Conservation (phyloP, 2,113 vertebrate genomes). For the Origma solitaria region DNA sequence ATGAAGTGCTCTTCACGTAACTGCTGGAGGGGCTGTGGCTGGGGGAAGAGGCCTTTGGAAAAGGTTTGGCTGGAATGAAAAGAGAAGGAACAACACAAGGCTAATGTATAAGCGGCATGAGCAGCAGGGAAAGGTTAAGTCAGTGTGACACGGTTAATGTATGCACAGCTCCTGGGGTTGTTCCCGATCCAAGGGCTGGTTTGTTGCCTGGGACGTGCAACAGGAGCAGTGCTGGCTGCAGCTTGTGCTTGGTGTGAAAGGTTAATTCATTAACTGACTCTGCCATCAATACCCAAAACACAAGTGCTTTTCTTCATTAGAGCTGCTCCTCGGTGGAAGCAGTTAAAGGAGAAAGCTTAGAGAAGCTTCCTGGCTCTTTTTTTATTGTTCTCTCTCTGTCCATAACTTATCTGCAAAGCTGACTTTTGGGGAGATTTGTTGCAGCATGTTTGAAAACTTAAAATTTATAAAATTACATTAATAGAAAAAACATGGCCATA, state of each 20-base stretch:
- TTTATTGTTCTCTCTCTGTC: neutral
- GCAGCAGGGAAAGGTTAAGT: neutral
- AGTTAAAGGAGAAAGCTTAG: neutral
- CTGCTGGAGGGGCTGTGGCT: slow-evolving; percentile 82
- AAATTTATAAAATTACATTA: neutral
- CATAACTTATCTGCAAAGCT: neutral
- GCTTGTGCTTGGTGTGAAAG: neutral
- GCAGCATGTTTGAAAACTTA: neutral
- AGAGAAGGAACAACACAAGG: slow-evolving; percentile 51
- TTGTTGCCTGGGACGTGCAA: neutral
- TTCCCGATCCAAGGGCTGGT: neutral
- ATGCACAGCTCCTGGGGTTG: neutral
- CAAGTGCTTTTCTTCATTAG: neutral
- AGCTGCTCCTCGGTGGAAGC: neutral
- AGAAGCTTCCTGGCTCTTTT: neutral
- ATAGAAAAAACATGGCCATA: neutral
- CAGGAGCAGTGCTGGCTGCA: neutral
- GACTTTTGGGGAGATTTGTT: neutral
- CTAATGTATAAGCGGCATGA: neutral
- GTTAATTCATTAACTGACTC: neutral
- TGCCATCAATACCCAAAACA: neutral
- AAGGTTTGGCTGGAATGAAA: slow-evolving; percentile 79
- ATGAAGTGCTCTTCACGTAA: slow-evolving; percentile 81
- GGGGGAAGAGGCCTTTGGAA: slow-evolving; percentile 84
- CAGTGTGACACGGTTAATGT: neutral